These are phyloP conservation scores for Zelleria hepariella DNA, from an alignment of 2,888 invertebrate species.

Conservation along the genomic window DNA sequence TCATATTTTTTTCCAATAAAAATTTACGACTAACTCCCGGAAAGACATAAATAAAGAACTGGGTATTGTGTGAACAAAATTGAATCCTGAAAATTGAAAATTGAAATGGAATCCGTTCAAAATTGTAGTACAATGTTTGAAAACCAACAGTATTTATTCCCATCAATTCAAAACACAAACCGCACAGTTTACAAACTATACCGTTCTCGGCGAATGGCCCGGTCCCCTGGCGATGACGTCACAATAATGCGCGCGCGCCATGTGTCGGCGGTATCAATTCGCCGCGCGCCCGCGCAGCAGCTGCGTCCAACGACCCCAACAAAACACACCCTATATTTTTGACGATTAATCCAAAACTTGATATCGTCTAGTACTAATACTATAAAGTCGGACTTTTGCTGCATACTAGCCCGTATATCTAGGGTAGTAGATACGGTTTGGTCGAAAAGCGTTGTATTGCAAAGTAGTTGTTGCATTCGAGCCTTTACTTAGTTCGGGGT, in stretches of 20 bases:
- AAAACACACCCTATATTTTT: conserved; percentile 52
- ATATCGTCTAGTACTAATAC: conserved; percentile 48
- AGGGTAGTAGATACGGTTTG: conserved; percentile 1
- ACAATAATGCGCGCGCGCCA: conserved; percentile 34
- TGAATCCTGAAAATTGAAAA: too few species aligned
- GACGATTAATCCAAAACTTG: conserved; percentile 52
- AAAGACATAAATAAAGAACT: too few species aligned
- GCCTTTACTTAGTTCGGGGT: background rate
- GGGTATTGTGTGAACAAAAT: too few species aligned
- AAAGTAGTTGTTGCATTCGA: background rate
- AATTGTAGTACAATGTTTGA: background rate
- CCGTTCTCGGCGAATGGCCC: background rate
- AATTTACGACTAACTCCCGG: too few species aligned
- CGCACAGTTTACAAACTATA: background rate
- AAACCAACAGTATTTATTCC: background rate
- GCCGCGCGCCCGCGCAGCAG: conserved; percentile 62
- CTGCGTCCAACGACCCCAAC: conserved; percentile 53
- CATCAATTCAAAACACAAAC: background rate
- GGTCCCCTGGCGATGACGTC: conserved; percentile 30
- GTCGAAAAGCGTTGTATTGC: background rate
- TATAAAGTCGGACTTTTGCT: background rate
- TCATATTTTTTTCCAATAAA: too few species aligned
- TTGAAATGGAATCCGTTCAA: too few species aligned
- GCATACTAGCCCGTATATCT: background rate
- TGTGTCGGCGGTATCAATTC: conserved; percentile 54